Evolutionary conservation across 1,140 invertebrate genomes (phyloP), one percentile per base, ranked within the genome.

Genomic region (Pantala flavescens): DNA sequence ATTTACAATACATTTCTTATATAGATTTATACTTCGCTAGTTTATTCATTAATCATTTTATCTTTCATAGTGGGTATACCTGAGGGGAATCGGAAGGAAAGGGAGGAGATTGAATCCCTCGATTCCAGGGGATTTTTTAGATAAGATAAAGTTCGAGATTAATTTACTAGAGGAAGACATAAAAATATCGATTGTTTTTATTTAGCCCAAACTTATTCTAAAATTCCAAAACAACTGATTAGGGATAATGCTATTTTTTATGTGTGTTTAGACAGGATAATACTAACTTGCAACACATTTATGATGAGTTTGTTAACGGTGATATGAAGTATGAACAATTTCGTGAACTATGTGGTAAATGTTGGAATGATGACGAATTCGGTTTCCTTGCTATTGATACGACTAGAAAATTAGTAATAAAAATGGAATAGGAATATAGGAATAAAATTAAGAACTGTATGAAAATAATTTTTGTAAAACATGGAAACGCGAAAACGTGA

Each of bases 251-350:
- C 78, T 10, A 83, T 83, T 76, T 78, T 84, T 23, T 74, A 84
- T 23, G 76, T 82, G 71, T 83, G 19, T 84, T 84, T 75, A 79
- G 79, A 75, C 81, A 83, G 77, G 81, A 84, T 79, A 79, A 81
- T 63, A 77, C 78, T 11, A 84, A 84, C 78, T 73, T 83, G 12
- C 81, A 79, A 76, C 81, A 82, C 76, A 73, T 82, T 23, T 83
- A 82, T 76, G 77, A 81, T 76, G 81, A 83, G 79, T 79, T 81
- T 76, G 78, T 82, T 16, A 79, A 78, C 73, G 79, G 79, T 10
- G 81, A 84, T 76, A 81, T 84, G 76, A 43, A 70, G 12, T 81
- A 76, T 74, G 21, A 77, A 63, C 24, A 76, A 74, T 80, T 82
- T 73, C 77, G 77, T 75, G 42, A 78, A 0, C 71, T 79, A 23